phyloP scores from a whole-genome alignment of 2,888 invertebrate genomes.

The Macroteleia sp. region DNA sequence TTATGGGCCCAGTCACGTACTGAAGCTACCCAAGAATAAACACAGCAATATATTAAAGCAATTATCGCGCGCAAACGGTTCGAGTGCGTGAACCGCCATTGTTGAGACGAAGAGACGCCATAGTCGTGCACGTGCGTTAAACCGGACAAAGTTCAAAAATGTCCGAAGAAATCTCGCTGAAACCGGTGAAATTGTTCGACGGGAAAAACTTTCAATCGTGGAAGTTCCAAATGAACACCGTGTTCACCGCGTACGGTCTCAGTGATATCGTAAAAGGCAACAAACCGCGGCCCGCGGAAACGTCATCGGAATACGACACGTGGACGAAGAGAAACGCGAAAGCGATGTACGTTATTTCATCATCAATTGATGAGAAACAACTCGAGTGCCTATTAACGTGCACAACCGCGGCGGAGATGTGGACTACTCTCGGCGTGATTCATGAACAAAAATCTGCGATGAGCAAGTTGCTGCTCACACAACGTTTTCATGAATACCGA shows the following conservation, averaged over 20 bases:
- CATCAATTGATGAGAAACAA: constrained; percentile 60
- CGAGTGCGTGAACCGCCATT: not conserved
- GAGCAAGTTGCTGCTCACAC: constrained; percentile 63
- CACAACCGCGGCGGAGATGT: constrained; percentile 67
- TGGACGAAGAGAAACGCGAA: constrained; percentile 59
- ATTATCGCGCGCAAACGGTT: not conserved
- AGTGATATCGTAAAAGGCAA: not conserved
- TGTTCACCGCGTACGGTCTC: constrained; percentile 1
- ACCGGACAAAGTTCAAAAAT: not conserved
- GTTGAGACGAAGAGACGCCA: not conserved
- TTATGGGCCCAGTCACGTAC: constrained; percentile 15
- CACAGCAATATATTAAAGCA: too few relatives aligned
- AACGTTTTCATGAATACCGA: constrained; percentile 54
- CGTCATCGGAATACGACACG: constrained; percentile 2
- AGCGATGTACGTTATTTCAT: constrained; percentile 66
- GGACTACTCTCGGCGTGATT: constrained; percentile 53
- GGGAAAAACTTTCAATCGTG: constrained; percentile 42
- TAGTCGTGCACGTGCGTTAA: not conserved
- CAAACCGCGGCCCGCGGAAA: not conserved
- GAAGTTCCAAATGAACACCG: constrained; percentile 48
- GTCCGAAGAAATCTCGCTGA: constrained; percentile 11
- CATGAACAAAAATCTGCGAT: constrained; percentile 69
- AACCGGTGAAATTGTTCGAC: constrained; percentile 28
- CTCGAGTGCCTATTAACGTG: constrained; percentile 62
- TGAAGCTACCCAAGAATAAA: not conserved